Evolutionary conservation across 2,797 vertebrate species (phyloP).

Genomic region (Anabacerthia variegaticeps): DNA sequence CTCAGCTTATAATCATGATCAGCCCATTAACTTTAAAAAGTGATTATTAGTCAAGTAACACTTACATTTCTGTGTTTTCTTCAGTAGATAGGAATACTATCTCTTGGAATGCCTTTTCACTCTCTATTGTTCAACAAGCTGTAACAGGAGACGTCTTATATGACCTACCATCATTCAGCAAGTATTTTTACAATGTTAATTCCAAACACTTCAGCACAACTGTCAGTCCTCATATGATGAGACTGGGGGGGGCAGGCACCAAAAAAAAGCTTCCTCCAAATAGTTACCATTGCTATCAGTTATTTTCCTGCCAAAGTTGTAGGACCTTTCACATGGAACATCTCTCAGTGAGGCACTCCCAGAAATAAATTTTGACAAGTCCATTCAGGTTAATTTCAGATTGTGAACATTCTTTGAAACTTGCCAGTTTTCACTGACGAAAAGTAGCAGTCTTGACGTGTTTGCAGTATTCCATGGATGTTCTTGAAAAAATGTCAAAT

Average conservation of each 20-base stretch:
- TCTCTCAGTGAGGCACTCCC: neutral
- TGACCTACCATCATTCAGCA: neutral
- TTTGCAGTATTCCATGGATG: neutral
- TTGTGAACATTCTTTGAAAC: neutral
- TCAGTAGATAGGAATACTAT: neutral
- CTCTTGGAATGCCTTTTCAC: neutral
- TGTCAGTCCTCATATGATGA: neutral
- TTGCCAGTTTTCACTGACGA: neutral
- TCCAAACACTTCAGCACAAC: neutral
- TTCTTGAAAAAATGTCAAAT: neutral
- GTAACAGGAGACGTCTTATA: neutral
- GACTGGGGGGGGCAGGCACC: accelerated
- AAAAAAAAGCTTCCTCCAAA: neutral
- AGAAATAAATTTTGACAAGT: neutral
- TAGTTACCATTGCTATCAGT: neutral
- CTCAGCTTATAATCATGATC: neutral
- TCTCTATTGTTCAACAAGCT: neutral
- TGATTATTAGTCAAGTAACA: neutral
- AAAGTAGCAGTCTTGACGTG: neutral
- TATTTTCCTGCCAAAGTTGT: neutral
- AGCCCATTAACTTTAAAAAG: neutral
- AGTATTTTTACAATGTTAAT: neutral
- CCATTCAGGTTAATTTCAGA: neutral
- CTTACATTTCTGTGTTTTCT: neutral
- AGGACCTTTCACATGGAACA: neutral